Conservation (phyloP, 2,888 invertebrate genomes). For the Drosophila cognata region DNA sequence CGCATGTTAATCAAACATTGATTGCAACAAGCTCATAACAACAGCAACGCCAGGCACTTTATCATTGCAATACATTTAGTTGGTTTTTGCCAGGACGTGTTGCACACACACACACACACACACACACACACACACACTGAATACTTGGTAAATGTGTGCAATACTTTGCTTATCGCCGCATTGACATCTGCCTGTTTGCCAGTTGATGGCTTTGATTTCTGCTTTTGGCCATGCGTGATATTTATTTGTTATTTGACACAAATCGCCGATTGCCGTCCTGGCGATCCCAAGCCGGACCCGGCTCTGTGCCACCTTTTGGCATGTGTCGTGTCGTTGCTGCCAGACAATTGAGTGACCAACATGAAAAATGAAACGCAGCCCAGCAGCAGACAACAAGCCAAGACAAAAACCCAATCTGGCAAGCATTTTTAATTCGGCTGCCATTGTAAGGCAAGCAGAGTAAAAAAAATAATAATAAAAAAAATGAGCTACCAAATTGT, state of each 20-base stretch:
- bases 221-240: conserved; percentile 80
- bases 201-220: conserved; percentile 71
- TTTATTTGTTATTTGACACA: conserved; percentile 82
- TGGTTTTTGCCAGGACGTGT: conserved; percentile 56
- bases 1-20: conserved; percentile 71
- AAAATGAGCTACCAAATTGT: conserved; percentile 66
- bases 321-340: conserved; percentile 54
- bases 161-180: conserved; percentile 58
- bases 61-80: conserved; percentile 61
- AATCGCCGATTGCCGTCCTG: conserved; percentile 64
- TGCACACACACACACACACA: neutral
- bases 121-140: conserved; percentile 5
- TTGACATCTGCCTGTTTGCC: conserved; percentile 70
- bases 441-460: conserved; percentile 51
- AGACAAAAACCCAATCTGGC: conserved; percentile 46
- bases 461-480: conserved; percentile 13
- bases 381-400: conserved; percentile 20
- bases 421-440: conserved; percentile 73
- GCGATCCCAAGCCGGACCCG: conserved; percentile 4
- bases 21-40: conserved; percentile 61
- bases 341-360: conserved; percentile 81
- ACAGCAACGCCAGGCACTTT: conserved; percentile 60
- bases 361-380: conserved; percentile 74
- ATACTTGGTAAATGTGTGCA: conserved; percentile 48
- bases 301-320: conserved; percentile 63